Conservation (phyloP, 1,140 invertebrate genomes). For the Drosophila tristis region DNA sequence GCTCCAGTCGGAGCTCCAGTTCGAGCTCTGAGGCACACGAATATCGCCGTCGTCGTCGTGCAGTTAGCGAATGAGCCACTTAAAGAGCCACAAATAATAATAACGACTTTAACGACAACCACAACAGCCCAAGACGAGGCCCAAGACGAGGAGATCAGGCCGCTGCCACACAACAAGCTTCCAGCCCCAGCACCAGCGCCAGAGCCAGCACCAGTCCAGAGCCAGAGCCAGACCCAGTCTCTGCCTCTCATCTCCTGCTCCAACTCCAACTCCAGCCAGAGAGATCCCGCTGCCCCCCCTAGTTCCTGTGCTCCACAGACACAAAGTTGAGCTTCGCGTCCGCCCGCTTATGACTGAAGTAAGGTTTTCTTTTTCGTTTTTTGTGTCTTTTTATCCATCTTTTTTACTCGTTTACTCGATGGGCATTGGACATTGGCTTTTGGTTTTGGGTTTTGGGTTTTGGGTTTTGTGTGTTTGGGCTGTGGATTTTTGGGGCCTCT, state of each 20-base stretch:
- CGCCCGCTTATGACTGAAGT: slow-evolving; percentile 71
- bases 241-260: neutral
- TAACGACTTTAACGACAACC: slow-evolving; percentile 81
- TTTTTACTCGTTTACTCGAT: slow-evolving; percentile 12
- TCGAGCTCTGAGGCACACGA: slow-evolving; percentile 64
- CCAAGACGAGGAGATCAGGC: slow-evolving; percentile 50
- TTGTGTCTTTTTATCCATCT: slow-evolving; percentile 9
- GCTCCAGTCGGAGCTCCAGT: neutral
- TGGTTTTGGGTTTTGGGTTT: slow-evolving; percentile 16
- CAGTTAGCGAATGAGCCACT: slow-evolving; percentile 82
- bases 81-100: slow-evolving; percentile 83
- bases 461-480: neutral
- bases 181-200: slow-evolving; percentile 7
- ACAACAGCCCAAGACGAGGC: slow-evolving; percentile 50
- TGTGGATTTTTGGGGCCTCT: neutral
- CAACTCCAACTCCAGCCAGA: neutral
- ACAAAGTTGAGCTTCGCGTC: slow-evolving; percentile 71
- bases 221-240: neutral
- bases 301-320: slow-evolving; percentile 2
- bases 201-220: slow-evolving; percentile 25
- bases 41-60: slow-evolving; percentile 78
- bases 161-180: slow-evolving; percentile 41
- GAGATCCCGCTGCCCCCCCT: neutral
- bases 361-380: slow-evolving; percentile 49
- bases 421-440: slow-evolving; percentile 10